Conservation (phyloP, 2,797 vertebrate genomes). For the Anniella stebbinsi region DNA sequence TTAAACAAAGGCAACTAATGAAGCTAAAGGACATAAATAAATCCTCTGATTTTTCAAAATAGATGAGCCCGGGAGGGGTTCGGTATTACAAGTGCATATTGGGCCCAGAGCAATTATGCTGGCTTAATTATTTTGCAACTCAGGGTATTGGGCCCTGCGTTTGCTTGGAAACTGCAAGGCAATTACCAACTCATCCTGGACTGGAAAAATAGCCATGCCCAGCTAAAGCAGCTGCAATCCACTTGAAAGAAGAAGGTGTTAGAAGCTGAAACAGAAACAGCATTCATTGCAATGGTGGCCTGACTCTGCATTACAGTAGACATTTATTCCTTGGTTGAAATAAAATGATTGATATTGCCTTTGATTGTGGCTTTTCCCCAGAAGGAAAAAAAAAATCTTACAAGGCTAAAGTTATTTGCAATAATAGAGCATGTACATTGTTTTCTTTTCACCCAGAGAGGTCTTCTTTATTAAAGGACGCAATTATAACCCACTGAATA, state of each 20-base stretch:
- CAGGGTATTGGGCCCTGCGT: not conserved
- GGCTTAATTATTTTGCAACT: not conserved
- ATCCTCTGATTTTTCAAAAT: not conserved
- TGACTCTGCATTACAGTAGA: not conserved
- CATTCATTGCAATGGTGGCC: not conserved
- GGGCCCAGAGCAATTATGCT: not conserved
- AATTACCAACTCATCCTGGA: not conserved
- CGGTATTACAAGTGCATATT: not conserved
- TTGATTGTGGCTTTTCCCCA: not conserved
- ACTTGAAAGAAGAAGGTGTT: not conserved
- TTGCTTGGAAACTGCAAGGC: not conserved
- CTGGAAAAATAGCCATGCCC: not conserved
- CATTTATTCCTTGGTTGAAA: conserved; percentile 19
- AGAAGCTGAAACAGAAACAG: not conserved
- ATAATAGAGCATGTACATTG: not conserved
- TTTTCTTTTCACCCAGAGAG: not conserved
- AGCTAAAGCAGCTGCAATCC: not conserved
- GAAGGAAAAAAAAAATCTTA: not conserved
- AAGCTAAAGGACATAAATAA: not conserved
- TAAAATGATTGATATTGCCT: not conserved
- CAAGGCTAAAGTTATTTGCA: conserved; percentile 6
- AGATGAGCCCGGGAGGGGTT: too few relatives aligned
- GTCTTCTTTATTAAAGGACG: not conserved
- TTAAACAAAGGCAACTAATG: not conserved
- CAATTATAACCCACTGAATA: not conserved